Evolutionary conservation across 2,113 vertebrate genomes (phyloP).

Genomic region (Miniopterus natalensis): DNA sequence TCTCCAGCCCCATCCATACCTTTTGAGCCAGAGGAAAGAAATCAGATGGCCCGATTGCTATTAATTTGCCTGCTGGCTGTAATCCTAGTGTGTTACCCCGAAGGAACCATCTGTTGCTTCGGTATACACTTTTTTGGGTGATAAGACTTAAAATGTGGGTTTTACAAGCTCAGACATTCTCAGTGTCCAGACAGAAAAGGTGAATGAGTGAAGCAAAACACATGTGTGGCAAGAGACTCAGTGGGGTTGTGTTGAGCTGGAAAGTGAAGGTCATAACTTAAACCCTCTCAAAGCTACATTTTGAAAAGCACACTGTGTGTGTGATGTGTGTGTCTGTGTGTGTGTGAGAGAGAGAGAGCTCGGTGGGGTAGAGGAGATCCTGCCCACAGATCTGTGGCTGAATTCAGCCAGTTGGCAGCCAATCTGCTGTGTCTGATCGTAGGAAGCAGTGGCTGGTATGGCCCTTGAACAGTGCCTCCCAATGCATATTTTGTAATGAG

Average conservation of each 20-base stretch:
- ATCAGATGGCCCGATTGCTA: neutral
- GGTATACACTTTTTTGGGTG: neutral
- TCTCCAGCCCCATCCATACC: neutral
- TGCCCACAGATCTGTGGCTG: neutral
- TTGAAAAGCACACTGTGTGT: neutral
- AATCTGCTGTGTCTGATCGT: neutral
- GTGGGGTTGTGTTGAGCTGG: neutral
- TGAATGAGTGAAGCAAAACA: neutral
- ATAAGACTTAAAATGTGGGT: conserved; percentile 16
- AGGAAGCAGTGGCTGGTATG: neutral
- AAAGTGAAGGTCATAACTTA: neutral
- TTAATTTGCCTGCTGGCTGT: neutral
- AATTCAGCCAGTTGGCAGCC: neutral
- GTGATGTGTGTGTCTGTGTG: neutral
- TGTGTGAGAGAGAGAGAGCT: neutral
- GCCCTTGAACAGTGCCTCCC: neutral
- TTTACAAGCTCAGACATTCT: conserved; percentile 8
- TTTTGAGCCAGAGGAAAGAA: neutral
- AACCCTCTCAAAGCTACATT: neutral
- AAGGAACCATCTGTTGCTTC: neutral
- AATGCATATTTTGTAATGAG: neutral
- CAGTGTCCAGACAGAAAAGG: neutral
- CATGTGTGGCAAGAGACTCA: neutral
- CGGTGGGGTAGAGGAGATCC: neutral
- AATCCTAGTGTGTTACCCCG: neutral